phyloP scores from a whole-genome alignment of 2,888 invertebrate species.

The Dryomyza anilis region DNA sequence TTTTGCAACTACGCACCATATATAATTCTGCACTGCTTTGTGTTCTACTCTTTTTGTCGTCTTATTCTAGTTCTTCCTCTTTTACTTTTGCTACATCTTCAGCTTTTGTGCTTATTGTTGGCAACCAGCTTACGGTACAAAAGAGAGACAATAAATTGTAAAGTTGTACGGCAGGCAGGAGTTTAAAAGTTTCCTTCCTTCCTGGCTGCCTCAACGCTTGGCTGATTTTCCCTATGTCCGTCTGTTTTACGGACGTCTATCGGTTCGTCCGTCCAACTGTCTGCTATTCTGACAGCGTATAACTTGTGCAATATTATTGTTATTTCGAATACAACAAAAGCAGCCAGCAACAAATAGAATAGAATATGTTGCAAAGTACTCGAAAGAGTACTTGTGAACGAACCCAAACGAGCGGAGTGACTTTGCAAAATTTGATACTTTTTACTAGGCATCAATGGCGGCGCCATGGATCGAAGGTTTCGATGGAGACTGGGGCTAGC shows the following conservation, averaged over 20 bases:
- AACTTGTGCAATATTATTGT: constrained; percentile 14
- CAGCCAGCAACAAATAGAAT: neutral
- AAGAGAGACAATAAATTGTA: constrained; percentile 29
- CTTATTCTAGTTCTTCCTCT: neutral
- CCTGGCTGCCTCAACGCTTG: neutral
- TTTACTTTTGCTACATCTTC: too few relatives aligned
- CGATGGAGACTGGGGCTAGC: too few relatives aligned
- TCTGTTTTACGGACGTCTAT: too few relatives aligned
- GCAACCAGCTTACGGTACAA: constrained; percentile 21
- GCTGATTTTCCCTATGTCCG: neutral
- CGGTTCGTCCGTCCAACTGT: neutral
- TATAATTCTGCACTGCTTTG: neutral
- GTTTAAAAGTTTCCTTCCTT: constrained; percentile 29
- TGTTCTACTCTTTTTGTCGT: neutral
- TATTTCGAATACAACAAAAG: constrained; percentile 7
- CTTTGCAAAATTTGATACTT: constrained; percentile 30
- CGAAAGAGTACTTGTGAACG: too few relatives aligned
- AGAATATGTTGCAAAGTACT: neutral
- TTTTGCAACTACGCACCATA: neutral
- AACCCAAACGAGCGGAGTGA: constrained; percentile 18
- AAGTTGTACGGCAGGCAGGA: constrained; percentile 25
- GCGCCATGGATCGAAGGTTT: too few relatives aligned
- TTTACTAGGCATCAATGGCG: neutral
- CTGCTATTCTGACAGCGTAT: neutral
- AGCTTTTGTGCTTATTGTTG: constrained; percentile 13